Evolutionary conservation across 2,888 invertebrate genomes (phyloP).

Genomic region (Cerastis leucographa): DNA sequence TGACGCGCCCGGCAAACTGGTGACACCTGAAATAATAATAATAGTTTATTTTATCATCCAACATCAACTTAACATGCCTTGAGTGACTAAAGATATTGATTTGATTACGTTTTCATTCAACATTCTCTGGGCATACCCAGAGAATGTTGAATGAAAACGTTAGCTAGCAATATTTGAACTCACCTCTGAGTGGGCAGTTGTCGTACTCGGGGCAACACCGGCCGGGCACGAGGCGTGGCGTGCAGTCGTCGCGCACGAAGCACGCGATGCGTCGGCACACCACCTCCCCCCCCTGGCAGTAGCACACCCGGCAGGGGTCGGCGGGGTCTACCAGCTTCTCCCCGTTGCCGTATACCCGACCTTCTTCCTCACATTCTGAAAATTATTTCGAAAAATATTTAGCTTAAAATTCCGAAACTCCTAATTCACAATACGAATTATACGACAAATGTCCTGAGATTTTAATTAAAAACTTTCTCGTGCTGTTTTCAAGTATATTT

Average conservation of each 20-base stretch:
- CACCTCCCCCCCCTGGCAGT: slow-evolving; percentile 95
- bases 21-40: slow-evolving; percentile 80
- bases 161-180: neutral
- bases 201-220: slow-evolving; percentile 96
- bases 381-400: neutral
- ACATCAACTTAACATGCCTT: neutral
- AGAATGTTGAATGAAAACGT: no score
- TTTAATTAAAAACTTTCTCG: neutral
- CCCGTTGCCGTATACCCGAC: slow-evolving; percentile 94
- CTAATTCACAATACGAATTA: neutral
- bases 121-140: neutral
- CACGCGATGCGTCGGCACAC: slow-evolving; percentile 94
- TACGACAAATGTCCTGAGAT: neutral
- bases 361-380: slow-evolving; percentile 94
- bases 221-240: slow-evolving; percentile 93
- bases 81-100: neutral
- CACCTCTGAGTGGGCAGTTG: slow-evolving; percentile 94
- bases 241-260: slow-evolving; percentile 94
- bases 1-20: slow-evolving; percentile 78
- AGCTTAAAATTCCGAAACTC: neutral
- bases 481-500: neutral
- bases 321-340: slow-evolving; percentile 93
- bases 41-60: neutral
- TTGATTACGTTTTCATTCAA: no score
- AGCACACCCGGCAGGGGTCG: slow-evolving; percentile 95